Evolutionary conservation across 2,113 vertebrate genomes (phyloP).

Genomic region (Casuarius casuarius): DNA sequence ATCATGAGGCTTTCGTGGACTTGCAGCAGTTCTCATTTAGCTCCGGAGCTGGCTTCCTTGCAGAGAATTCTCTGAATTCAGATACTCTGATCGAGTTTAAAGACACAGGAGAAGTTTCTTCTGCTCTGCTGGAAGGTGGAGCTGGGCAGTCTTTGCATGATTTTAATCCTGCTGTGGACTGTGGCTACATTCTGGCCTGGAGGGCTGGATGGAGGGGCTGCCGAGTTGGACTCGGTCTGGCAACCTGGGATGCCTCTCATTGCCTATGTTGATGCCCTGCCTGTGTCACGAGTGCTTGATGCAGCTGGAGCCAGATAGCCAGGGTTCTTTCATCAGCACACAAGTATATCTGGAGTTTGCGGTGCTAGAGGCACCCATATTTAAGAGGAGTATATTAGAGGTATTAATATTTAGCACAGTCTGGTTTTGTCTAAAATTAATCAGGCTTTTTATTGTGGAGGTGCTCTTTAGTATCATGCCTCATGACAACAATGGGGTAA

Average conservation of each 20-base stretch:
- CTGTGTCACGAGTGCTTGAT: rapidly evolving
- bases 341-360: not conserved
- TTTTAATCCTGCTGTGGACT: not conserved
- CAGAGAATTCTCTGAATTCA: not conserved
- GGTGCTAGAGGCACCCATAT: not conserved
- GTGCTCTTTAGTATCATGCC: not conserved
- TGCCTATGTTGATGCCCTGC: not conserved
- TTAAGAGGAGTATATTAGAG: not conserved
- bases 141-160: not conserved
- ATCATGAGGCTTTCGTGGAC: not conserved
- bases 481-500: not conserved
- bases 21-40: rapidly evolving
- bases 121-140: not conserved
- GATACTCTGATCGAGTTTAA: not conserved
- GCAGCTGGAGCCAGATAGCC: not conserved
- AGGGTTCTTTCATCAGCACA: not conserved
- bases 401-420: not conserved
- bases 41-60: not conserved
- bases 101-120: not conserved
- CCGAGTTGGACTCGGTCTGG: not conserved
- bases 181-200: rapidly evolving
- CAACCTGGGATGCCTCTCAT: not conserved
- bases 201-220: not conserved
- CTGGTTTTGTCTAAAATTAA: not conserved
- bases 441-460: not conserved